phyloP scores from a whole-genome alignment of 1,140 invertebrate species.

The Dendrolimus kikuchii region DNA sequence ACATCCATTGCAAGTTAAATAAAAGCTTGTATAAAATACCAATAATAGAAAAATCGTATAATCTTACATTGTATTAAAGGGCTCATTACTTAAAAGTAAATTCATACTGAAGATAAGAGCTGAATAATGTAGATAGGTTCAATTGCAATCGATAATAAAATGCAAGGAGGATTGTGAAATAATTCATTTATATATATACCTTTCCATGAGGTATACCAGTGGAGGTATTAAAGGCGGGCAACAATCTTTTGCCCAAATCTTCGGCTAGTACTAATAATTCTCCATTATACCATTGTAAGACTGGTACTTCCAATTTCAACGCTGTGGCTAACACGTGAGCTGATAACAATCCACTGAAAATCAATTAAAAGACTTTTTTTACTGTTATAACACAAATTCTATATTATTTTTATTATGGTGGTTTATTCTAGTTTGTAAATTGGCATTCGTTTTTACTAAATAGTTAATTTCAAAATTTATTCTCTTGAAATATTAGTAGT shows the following conservation, averaged over 20 bases:
- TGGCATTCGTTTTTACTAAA: no score
- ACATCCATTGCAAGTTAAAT: no score
- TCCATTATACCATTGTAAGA: conserved; percentile 92
- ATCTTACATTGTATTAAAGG: no score
- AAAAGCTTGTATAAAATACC: no score
- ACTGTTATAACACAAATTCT: conserved; percentile 1
- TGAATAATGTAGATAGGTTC: no score
- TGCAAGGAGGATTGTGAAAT: background rate
- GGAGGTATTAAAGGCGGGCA: conserved; percentile 97
- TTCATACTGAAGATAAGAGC: no score
- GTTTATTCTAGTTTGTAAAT: no score
- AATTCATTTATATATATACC: conserved; percentile 69
- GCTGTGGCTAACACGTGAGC: conserved; percentile 93
- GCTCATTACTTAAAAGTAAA: no score
- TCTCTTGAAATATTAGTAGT: no score
- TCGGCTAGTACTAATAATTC: conserved; percentile 93
- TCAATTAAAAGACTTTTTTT: conserved; percentile 4
- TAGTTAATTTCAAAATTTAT: no score
- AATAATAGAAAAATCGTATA: no score
- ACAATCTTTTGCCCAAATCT: conserved; percentile 91
- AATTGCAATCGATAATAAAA: conserved; percentile 1
- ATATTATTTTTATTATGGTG: no score
- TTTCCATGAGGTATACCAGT: conserved; percentile 97
- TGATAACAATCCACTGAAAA: conserved; percentile 88
- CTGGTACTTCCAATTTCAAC: conserved; percentile 82